Base-by-base conservation (phyloP, 2,113 vertebrate genomes). In the Takifugu flavidus region DNA sequence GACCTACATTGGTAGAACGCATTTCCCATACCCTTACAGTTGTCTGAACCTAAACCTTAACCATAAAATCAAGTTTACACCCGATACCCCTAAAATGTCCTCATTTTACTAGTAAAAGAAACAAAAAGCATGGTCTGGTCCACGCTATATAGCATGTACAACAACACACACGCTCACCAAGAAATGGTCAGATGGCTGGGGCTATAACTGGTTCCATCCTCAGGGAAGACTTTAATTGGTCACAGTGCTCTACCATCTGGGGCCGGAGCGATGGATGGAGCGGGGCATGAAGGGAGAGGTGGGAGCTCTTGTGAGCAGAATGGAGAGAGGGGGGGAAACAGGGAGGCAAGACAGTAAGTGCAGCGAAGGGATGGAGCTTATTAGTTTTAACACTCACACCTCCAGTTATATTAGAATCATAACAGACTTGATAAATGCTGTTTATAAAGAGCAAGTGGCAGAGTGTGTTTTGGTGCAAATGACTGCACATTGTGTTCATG, bases 171-270 rank as follows among this genome's bases (percentile, higher is more conserved):
- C 58, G 27, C 28, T 11, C 50, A 47, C 39, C 49, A 28, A 69
- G 45, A 80, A 68, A 57, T 62, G 78, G 82, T 87, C 86, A 89
- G 84, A 86, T 89, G 86, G 81, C 61, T 77, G 50, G 56, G 81
- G 77, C 82, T 82, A 82, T 86, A 84, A 84, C 82, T 62, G 82
- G 74, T 82, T 62, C 75, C 82, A 56, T 83, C 86, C 86, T 87
- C 74, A 31, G 85, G 88, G 86, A 85, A 75, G 82, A 62, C 82
- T 87, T 87, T 87, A 89, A 87, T 89, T 88, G 86, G 86, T 89
- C 86, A 86, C 86, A 85, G 82, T 72, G 80, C 86, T 84, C 82
- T 77, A 80, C 88, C 88, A 88, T 89, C 88, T 89, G 88, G 82
- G 86, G 82, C 78, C 79, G 65, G 39, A 80, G 79, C 34, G 59